Conservation (phyloP, 2,113 vertebrate species). For the Naja naja region DNA sequence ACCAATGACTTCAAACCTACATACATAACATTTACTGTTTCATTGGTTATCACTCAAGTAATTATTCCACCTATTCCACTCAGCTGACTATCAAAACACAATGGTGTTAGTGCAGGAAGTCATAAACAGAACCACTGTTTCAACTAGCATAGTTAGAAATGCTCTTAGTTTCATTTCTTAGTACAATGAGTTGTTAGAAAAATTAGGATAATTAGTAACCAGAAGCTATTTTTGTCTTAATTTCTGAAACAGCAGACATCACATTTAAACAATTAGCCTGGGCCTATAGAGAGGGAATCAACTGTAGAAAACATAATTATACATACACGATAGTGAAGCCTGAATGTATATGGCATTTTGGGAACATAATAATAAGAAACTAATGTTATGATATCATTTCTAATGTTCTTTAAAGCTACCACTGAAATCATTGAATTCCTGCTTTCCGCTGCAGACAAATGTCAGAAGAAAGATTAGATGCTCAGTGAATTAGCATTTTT, state of each 20-base stretch:
- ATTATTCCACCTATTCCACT: not conserved
- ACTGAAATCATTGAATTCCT: not conserved
- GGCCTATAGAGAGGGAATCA: not conserved
- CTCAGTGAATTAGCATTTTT: not conserved
- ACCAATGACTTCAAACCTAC: too few species aligned
- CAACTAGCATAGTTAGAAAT: not conserved
- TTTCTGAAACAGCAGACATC: not conserved
- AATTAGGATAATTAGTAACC: not conserved
- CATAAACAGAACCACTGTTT: not conserved
- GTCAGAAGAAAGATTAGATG: not conserved
- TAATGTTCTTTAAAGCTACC: not conserved
- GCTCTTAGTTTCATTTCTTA: not conserved
- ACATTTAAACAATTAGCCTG: not conserved
- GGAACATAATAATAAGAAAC: not conserved
- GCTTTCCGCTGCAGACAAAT: not conserved
- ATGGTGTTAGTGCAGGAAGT: not conserved
- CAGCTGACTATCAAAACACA: not conserved
- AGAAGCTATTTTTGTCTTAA: not conserved
- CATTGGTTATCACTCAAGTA: not conserved
- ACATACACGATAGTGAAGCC: not conserved
- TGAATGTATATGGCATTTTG: not conserved
- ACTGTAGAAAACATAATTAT: not conserved
- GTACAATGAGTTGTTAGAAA: not conserved
- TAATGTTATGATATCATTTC: not conserved
- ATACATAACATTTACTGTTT: too few species aligned